Percentiles rank a stretch among this genome's conserved stretches.
These are phyloP conservation scores for Halictus quadricinctus DNA, from an alignment of 2,888 invertebrate genomes.

Conservation along the genomic window DNA sequence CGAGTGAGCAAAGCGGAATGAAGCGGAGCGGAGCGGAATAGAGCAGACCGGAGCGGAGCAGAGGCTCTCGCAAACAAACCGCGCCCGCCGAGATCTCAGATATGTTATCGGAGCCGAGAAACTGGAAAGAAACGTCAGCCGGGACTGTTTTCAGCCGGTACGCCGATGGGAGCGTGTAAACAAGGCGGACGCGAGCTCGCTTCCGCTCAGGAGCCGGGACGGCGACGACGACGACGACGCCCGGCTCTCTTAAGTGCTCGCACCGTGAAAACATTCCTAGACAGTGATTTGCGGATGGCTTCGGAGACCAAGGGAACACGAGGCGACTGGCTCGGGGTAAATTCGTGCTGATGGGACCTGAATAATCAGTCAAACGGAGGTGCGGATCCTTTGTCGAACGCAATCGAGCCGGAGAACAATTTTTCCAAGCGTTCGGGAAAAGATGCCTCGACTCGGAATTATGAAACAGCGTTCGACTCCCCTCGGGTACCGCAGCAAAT, in stretches of 20 bases:
- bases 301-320: conserved; percentile 10
- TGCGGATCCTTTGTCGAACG: conserved; percentile 3
- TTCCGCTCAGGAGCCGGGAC: conserved; percentile 39
- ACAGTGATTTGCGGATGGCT: conserved; percentile 15
- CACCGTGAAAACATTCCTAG: conserved; percentile 18
- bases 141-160: conserved; percentile 37
- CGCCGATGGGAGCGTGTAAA: conserved; percentile 57
- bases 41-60: neutral
- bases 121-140: conserved; percentile 54
- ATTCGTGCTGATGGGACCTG: conserved; percentile 5
- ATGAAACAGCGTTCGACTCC: neutral
- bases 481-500: neutral
- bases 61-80: conserved; percentile 38
- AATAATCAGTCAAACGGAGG: neutral
- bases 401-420: conserved; percentile 1
- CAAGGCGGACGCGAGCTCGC: conserved; percentile 31
- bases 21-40: neutral
- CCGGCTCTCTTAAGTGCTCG: conserved; percentile 28
- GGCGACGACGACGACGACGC: conserved; percentile 11
- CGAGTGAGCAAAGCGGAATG: conserved; percentile 3
- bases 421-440: neutral
- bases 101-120: conserved; percentile 58
- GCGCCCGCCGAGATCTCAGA: conserved; percentile 43
- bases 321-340: conserved; percentile 4
- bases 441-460: neutral